These are phyloP conservation scores for Ips nitidus DNA, from an alignment of 1,140 invertebrate genomes.

Conservation along the genomic window DNA sequence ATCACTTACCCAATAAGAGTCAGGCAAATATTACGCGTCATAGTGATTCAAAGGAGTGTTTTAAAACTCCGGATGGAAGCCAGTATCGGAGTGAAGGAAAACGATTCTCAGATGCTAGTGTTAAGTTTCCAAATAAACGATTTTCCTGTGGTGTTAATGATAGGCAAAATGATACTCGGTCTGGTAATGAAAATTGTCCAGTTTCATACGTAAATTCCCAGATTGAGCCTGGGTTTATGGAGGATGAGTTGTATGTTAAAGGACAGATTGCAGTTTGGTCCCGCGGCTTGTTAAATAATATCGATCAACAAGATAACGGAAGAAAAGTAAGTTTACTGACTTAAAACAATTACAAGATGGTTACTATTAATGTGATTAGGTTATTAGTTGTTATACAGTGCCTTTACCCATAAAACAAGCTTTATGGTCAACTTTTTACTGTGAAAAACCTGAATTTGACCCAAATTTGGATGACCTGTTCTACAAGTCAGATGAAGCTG, in stretches of 20 bases:
- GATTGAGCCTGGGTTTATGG: conserved; percentile 50
- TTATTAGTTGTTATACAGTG: conserved; percentile 75
- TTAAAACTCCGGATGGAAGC: conserved; percentile 36
- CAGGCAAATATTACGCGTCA: not conserved
- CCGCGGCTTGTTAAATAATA: conserved; percentile 59
- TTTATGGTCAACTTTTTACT: conserved; percentile 74
- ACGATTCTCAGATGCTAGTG: conserved; percentile 41
- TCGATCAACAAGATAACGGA: conserved; percentile 52
- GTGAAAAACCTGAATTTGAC: conserved; percentile 58
- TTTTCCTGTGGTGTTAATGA: conserved; percentile 33
- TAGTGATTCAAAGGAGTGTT: conserved; percentile 40
- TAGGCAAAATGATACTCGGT: conserved; percentile 29
- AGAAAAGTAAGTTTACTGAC: conserved; percentile 49
- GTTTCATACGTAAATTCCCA: conserved; percentile 30
- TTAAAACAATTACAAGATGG: not conserved
- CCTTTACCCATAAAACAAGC: conserved; percentile 80
- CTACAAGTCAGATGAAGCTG: conserved; percentile 40
- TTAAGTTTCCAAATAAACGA: conserved; percentile 37
- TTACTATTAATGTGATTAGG: conserved; percentile 13
- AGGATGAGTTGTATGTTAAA: conserved; percentile 89
- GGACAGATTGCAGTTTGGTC: conserved; percentile 83
- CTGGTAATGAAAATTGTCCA: not conserved
- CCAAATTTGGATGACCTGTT: conserved; percentile 45
- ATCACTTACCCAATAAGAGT: conserved; percentile 32
- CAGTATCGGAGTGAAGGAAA: conserved; percentile 32